Conservation (phyloP, 2,888 invertebrate species). For the Stenoptilia bipunctidactyla region DNA sequence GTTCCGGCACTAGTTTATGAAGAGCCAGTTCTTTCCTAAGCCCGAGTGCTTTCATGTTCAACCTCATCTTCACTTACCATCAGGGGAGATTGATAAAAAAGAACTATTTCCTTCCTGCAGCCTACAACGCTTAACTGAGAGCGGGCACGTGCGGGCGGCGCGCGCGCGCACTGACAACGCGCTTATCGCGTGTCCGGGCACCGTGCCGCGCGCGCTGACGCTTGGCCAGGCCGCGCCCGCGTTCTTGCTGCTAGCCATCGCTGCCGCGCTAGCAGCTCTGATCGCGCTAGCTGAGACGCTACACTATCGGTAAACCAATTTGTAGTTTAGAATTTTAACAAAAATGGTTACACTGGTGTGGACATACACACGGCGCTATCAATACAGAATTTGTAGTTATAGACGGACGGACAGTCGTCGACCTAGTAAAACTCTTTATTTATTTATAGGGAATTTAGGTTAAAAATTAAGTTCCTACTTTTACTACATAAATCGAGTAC, state of each 20-base stretch:
- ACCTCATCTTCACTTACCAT: conserved; percentile 1
- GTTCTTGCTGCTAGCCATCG: conserved; percentile 32
- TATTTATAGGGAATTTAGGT: no score
- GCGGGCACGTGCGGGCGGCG: conserved; percentile 35
- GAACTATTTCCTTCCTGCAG: conserved; percentile 19
- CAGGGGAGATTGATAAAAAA: conserved; percentile 1
- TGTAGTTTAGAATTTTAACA: no score
- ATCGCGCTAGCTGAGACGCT: conserved; percentile 33
- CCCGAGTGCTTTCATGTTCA: background rate
- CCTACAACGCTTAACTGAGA: conserved; percentile 43
- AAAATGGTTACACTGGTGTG: no score
- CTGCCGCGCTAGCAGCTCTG: conserved; percentile 23
- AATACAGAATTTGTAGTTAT: no score
- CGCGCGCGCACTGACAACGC: conserved; percentile 29
- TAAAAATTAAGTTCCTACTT: no score
- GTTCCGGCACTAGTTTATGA: conserved; percentile 2
- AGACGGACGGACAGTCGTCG: no score
- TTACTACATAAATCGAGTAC: no score
- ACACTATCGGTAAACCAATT: conserved; percentile 33
- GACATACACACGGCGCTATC: no score
- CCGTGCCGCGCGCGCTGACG: conserved; percentile 44
- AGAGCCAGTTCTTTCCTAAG: conserved; percentile 9
- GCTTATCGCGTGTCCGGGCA: conserved; percentile 41
- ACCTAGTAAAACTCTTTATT: no score
- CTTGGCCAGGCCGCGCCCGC: conserved; percentile 57